Evolutionary conservation across 2,113 vertebrate species (phyloP), one percentile per base, ranked within the genome.

Genomic region (Hoplias malabaricus): DNA sequence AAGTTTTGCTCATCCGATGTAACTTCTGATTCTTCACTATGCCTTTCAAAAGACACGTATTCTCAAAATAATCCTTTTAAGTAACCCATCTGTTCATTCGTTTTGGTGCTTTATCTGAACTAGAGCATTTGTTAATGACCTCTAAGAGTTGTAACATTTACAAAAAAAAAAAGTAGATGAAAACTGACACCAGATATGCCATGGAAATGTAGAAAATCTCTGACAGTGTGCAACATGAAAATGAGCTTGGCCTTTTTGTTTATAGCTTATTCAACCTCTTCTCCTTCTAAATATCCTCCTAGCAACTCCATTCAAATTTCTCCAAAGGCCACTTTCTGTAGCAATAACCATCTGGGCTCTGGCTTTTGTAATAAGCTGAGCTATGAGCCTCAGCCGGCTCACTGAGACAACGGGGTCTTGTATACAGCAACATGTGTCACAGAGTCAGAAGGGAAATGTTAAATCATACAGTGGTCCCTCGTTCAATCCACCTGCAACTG

Each of bases 391-490:
- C 40, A 2, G 40, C 62, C n/a, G 48, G 75, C 43, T 66, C 50
- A 66, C 56, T 29, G 59, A 71, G 77, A 83, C 75, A 69, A 50
- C 68, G 0, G 54, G 82, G 86, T 70, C 88, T 85, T 85, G 87
- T 87, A 84, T 86, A 84, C 86, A 66, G 81, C 84, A 85, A 84
- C 85, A 86, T 89, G 89, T 89, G 88, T 87, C 87, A 84, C 82
- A 83, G 81, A 86, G 83, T 85, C 90, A 90, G 71, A 61, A 73
- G 80, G 78, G 84, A 87, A 87, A 91, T 90, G 84, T 88, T 87
- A 89, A 90, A 91, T 79, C 80, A 86, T 78, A 85, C 75, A 80
- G 74, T 67, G 48, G 73, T 81, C 80, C 81, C 84, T 81, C 78
- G 78, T 88, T 90, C 89, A 88, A 50, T 61, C 69, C 13, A 84